Conservation (phyloP, 2,888 invertebrate species). For the Papilio protenor region DNA sequence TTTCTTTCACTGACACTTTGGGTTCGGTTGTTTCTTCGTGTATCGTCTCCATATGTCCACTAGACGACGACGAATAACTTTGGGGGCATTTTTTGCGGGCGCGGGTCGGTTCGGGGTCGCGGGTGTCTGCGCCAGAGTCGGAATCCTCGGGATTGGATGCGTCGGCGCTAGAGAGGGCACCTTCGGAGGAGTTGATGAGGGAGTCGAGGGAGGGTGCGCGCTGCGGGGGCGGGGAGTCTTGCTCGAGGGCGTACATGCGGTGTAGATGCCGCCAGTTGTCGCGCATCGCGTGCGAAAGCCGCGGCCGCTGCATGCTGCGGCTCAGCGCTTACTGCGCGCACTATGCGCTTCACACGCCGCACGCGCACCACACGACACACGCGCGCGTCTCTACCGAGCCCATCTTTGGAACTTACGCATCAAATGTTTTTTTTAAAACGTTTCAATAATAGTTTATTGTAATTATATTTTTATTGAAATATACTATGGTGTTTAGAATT, state of each 20-base stretch:
- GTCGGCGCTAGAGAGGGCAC: conserved; percentile 85
- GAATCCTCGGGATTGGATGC: conserved; percentile 86
- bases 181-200: conserved; percentile 88
- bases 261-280: conserved; percentile 83
- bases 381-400: conserved; percentile 28
- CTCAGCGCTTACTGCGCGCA: conserved; percentile 66
- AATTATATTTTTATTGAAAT: conserved; percentile 22
- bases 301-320: conserved; percentile 83
- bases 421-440: conserved; percentile 40
- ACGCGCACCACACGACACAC: conserved; percentile 42
- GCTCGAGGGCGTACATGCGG: conserved; percentile 78
- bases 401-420: conserved; percentile 51
- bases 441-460: neutral
- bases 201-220: conserved; percentile 87
- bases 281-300: conserved; percentile 81
- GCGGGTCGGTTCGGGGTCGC: conserved; percentile 71
- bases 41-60: conserved; percentile 91
- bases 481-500: neutral
- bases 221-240: conserved; percentile 66
- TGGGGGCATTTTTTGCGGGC: conserved; percentile 72
- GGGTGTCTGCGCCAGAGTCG: conserved; percentile 87
- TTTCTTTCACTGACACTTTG: conserved; percentile 93
- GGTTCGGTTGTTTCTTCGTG: conserved; percentile 90
- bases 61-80: conserved; percentile 83
- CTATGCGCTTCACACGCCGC: conserved; percentile 43